Base-by-base conservation (phyloP, 2,113 vertebrate genomes). In the Mellivora capensis region DNA sequence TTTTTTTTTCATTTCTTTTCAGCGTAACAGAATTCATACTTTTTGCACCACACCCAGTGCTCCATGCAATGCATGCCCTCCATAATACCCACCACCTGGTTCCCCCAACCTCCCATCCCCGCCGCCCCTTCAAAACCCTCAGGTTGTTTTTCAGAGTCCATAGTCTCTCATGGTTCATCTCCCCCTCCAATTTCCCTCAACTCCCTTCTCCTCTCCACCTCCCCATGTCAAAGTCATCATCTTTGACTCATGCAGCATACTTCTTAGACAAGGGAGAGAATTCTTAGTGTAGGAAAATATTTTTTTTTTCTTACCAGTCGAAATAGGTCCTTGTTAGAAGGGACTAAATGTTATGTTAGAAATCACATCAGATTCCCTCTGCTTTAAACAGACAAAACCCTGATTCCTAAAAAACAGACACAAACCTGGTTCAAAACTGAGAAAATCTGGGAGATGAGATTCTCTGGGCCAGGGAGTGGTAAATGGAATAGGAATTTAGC, bases 151-250 rank as follows among this genome's bases (percentile, higher is more conserved):
- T n/a, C n/a, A n/a, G n/a, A n/a, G n/a, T n/a, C n/a, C n/a, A n/a
- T n/a, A n/a, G n/a, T n/a, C n/a, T n/a, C n/a, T n/a, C n/a, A n/a
- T n/a, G n/a, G n/a, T n/a, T n/a, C n/a, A n/a, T n/a, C n/a, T n/a
- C n/a, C n/a, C n/a, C n/a, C n/a, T n/a, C n/a, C n/a, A n/a, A n/a
- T n/a, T n/a, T n/a, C n/a, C n/a, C n/a, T n/a, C n/a, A n/a, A n/a
- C n/a, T n/a, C n/a, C n/a, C n/a, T n/a, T n/a, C n/a, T n/a, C n/a
- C n/a, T n/a, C n/a, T n/a, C n/a, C n/a, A n/a, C n/a, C n/a, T n/a
- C n/a, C n/a, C n/a, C n/a, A n/a, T n/a, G n/a, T n/a, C n/a, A n/a
- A 98, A 97, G 96, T 98, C 96, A 96, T 62, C 67, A 74, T 49
- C 79, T 95, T 62, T 79, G 80, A 77, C 12, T 72, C 0, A 27